These are phyloP conservation scores for Gastracanthus pulcherrimus DNA, from an alignment of 2,888 invertebrate species.

Conservation along the genomic window DNA sequence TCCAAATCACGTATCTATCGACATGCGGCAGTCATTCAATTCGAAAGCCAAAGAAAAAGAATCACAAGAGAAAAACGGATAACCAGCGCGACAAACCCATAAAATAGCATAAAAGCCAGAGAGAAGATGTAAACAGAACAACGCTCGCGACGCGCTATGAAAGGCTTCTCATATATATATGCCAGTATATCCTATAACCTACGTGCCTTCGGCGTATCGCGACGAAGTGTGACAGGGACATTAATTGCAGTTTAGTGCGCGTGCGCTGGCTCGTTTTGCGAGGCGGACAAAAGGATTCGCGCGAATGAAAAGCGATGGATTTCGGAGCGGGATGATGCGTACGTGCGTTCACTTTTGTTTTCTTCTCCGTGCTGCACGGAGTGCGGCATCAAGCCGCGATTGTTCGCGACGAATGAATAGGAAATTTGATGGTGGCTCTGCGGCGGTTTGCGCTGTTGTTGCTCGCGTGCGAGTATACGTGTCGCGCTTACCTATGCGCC, in stretches of 20 bases:
- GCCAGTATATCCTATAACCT: neutral
- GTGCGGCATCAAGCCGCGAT: neutral
- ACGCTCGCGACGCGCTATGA: neutral
- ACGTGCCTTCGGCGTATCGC: conserved; percentile 2
- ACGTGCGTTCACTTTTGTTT: conserved; percentile 42
- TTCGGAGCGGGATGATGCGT: neutral
- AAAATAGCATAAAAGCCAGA: neutral
- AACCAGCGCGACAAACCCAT: neutral
- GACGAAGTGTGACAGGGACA: conserved; percentile 45
- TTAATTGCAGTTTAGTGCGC: conserved; percentile 56
- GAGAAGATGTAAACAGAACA: neutral
- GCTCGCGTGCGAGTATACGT: too few relatives aligned
- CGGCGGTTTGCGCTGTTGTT: neutral
- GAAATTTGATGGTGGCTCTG: conserved; percentile 24
- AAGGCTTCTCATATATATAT: neutral
- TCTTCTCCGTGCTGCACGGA: neutral
- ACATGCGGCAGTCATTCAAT: too few relatives aligned
- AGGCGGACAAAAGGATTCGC: conserved; percentile 18
- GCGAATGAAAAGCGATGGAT: conserved; percentile 36
- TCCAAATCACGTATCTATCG: too few relatives aligned
- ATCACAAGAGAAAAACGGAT: too few relatives aligned
- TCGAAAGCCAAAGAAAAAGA: too few relatives aligned
- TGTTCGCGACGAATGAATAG: conserved; percentile 28
- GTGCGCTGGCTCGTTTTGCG: neutral
- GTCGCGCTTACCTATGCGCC: conserved; percentile 22